Evolutionary conservation across 1,140 invertebrate species (phyloP).

Genomic region (Sminthurides bifidus): DNA sequence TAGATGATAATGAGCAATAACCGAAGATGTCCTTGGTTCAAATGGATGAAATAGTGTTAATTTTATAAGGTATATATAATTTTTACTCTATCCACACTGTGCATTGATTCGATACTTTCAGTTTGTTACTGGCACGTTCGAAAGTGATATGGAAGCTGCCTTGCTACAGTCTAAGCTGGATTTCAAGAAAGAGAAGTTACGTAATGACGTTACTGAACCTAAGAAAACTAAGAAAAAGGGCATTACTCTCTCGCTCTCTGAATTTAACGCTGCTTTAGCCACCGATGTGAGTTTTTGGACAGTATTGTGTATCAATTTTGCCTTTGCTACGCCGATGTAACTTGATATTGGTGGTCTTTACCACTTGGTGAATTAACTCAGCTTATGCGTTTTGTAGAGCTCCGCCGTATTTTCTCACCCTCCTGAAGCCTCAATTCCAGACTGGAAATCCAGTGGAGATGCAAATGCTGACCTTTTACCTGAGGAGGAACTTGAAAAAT

Average conservation of each 20-base stretch:
- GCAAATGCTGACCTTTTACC: background rate
- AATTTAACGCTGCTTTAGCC: constrained; percentile 44
- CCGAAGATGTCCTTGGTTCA: too few relatives aligned
- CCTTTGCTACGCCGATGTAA: too few relatives aligned
- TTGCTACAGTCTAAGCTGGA: constrained; percentile 55
- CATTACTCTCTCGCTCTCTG: constrained; percentile 47
- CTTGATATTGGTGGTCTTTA: too few relatives aligned
- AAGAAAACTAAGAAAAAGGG: constrained; percentile 49
- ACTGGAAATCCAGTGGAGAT: background rate
- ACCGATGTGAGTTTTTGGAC: constrained; percentile 2
- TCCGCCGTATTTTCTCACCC: too few relatives aligned
- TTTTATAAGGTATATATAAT: background rate
- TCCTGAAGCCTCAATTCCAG: too few relatives aligned
- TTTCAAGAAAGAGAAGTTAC: constrained; percentile 51
- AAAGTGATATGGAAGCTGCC: constrained; percentile 53
- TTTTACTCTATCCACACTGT: background rate
- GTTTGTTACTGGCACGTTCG: constrained; percentile 50
- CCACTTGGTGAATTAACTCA: too few relatives aligned
- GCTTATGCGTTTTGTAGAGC: too few relatives aligned
- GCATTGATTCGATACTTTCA: constrained; percentile 18
- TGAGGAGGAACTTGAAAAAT: constrained; percentile 18
- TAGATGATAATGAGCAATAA: too few relatives aligned
- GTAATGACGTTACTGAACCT: constrained; percentile 36
- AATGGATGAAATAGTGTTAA: too few relatives aligned
- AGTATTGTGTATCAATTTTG: background rate